These are phyloP conservation scores for roundworm (Caenorhabditis elegans) DNA, from an alignment of 1,140 invertebrate species.

Conservation along the genomic window WBcel235 BX284606.5:3413001-3413500, in stretches of 20 bases:
- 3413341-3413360: too few species aligned
- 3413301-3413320: constrained; percentile 57
- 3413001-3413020: constrained; percentile 53
- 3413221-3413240: constrained; percentile 60
- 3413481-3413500: too few species aligned
- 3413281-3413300: constrained; percentile 64
- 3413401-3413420: too few species aligned
- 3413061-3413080: constrained; percentile 63
- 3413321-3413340: too few species aligned
- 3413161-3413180: constrained; percentile 61
- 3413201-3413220: constrained; percentile 58
- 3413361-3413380: too few species aligned
- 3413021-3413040: constrained; percentile 58
- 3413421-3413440: too few species aligned
- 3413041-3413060: constrained; percentile 61
- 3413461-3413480: too few species aligned
- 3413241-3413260: constrained; percentile 61
- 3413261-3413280: constrained; percentile 60
- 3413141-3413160: constrained; percentile 61
- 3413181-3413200: constrained; percentile 56
- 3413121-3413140: too few species aligned
- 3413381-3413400: too few species aligned
- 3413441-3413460: too few species aligned
- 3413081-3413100: constrained; percentile 58
- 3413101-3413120: constrained; percentile 35